Evolutionary conservation across 2,113 vertebrate species (phyloP).

Genomic region (Zingel zingel): DNA sequence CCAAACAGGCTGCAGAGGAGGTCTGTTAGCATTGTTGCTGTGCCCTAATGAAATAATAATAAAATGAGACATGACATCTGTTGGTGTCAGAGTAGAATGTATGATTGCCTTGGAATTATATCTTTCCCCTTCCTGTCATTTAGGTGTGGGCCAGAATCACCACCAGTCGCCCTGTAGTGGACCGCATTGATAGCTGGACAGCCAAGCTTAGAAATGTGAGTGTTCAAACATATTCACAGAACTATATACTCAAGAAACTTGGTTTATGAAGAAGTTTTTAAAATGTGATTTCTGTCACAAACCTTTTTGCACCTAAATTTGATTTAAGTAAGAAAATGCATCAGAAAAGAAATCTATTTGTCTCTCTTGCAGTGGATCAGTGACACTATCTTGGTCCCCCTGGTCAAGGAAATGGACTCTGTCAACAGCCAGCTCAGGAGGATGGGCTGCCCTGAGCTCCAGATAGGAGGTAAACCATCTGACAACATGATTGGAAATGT

Average conservation of each 20-base stretch:
- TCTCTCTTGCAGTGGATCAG: conserved; percentile 91
- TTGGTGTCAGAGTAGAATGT: not conserved
- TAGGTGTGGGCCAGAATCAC: conserved; percentile 97
- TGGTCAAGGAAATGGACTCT: conserved; percentile 93
- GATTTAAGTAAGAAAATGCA: not conserved
- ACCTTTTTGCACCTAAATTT: not conserved
- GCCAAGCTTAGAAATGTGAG: conserved; percentile 96
- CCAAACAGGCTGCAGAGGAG: conserved; percentile 97
- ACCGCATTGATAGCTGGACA: conserved; percentile 94
- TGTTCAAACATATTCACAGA: conserved; percentile 1
- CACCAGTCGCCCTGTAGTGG: conserved; percentile 89
- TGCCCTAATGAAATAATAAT: not conserved
- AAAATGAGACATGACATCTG: not conserved
- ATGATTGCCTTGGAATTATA: not conserved
- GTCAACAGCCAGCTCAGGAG: conserved; percentile 94
- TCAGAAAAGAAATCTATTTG: not conserved
- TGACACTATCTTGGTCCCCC: conserved; percentile 93
- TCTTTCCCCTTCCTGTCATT: not conserved
- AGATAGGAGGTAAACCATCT: conserved; percentile 91
- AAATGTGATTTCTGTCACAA: not conserved
- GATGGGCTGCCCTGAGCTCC: conserved; percentile 95
- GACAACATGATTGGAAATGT: not conserved
- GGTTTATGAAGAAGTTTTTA: not conserved
- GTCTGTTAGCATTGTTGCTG: conserved; percentile 68
- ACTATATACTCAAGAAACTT: not conserved